These are phyloP conservation scores for Trichopoda pennipes DNA, from an alignment of 2,888 invertebrate genomes.

Conservation along the genomic window DNA sequence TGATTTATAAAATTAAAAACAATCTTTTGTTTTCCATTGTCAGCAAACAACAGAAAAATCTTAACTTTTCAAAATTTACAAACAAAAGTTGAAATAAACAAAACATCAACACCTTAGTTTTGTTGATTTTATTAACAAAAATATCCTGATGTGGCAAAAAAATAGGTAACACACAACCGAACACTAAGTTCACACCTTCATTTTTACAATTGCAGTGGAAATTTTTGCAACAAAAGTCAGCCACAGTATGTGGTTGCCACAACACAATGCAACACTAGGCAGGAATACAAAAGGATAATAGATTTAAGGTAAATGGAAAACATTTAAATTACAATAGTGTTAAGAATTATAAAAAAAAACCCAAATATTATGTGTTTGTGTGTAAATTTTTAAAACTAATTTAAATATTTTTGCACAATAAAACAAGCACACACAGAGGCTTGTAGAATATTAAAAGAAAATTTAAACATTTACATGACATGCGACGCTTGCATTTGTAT, in stretches of 20 bases:
- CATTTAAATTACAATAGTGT: conserved; percentile 16
- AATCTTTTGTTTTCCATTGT: conserved; percentile 16
- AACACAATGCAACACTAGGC: conserved; percentile 7
- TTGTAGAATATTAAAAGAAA: conserved; percentile 6
- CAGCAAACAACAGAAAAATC: conserved; percentile 14
- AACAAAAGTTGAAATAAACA: conserved; percentile 22
- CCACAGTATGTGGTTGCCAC: conserved; percentile 40
- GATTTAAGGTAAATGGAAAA: conserved; percentile 24
- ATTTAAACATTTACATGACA: conserved; percentile 18
- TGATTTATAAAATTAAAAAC: not conserved
- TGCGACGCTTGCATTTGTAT: not conserved
- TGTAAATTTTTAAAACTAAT: conserved; percentile 37
- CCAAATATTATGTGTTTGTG: not conserved
- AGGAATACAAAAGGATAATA: conserved; percentile 23
- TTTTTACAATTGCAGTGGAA: conserved; percentile 8
- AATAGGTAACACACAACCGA: not conserved
- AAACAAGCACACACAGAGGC: not conserved
- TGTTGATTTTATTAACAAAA: conserved; percentile 20
- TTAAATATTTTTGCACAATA: conserved; percentile 25
- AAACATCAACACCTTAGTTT: conserved; percentile 56
- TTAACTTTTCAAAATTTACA: conserved; percentile 3
- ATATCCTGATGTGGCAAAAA: conserved; percentile 26
- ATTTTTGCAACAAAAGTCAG: conserved; percentile 49
- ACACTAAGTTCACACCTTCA: conserved; percentile 12
- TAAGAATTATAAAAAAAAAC: not conserved